Conservation (phyloP, 2,888 invertebrate species). For the Caenorhabditis sinica region DNA sequence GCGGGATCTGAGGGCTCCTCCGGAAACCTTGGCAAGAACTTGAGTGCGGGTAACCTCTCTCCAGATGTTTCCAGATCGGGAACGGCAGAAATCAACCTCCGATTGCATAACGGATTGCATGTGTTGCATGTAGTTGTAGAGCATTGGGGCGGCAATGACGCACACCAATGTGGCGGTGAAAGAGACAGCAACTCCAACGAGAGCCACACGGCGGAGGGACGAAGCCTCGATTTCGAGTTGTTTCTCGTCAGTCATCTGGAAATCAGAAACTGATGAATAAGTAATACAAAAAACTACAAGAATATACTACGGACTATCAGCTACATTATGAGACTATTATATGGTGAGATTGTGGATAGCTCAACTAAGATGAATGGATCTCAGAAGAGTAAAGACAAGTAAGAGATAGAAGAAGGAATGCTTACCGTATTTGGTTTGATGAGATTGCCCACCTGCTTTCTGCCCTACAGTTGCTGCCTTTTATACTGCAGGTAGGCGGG, state of each 20-base stretch:
- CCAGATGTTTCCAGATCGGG: slow-evolving; percentile 80
- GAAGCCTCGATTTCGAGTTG: slow-evolving; percentile 77
- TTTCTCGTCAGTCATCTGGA: slow-evolving; percentile 76
- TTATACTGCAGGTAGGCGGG: slow-evolving; percentile 72
- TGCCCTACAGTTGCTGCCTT: slow-evolving; percentile 58
- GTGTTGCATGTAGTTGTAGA: slow-evolving; percentile 82
- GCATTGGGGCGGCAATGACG: slow-evolving; percentile 80
- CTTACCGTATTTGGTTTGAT: slow-evolving; percentile 68
- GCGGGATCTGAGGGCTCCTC: slow-evolving; percentile 71
- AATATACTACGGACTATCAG: not conserved
- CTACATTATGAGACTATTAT: not conserved
- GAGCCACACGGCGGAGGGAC: slow-evolving; percentile 77
- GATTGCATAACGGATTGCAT: slow-evolving; percentile 80
- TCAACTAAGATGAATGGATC: not conserved
- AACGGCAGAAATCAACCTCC: slow-evolving; percentile 80
- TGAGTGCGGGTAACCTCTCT: slow-evolving; percentile 79
- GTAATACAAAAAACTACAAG: not conserved
- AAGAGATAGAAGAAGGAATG: slow-evolving; percentile 42
- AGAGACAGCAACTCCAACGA: slow-evolving; percentile 78
- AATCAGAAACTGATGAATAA: slow-evolving; percentile 28
- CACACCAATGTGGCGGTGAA: slow-evolving; percentile 78
- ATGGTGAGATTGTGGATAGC: not conserved
- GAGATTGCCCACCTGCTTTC: slow-evolving; percentile 72
- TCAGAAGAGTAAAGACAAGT: slow-evolving; percentile 41
- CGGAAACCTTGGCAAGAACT: slow-evolving; percentile 75